phyloP scores from a whole-genome alignment of 2,888 invertebrate species.

The Ommatoiulus sabulosus region DNA sequence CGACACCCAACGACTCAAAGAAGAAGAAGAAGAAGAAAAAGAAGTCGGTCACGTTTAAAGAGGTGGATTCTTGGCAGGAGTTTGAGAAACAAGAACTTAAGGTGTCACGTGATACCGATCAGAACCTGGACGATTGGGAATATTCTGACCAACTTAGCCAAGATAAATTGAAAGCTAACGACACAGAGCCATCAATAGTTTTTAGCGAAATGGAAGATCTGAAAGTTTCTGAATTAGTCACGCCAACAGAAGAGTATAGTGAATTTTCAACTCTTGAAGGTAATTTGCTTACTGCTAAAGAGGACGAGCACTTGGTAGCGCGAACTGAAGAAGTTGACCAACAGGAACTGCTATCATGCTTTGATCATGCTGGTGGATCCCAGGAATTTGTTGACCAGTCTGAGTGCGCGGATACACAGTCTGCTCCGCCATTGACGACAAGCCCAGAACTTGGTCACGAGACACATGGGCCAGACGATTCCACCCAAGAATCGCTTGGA shows the following conservation, averaged over 20 bases:
- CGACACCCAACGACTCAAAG: background rate
- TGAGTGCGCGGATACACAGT: background rate
- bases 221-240: background rate
- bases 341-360: background rate
- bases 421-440: background rate
- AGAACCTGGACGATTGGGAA: background rate
- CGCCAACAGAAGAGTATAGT: background rate
- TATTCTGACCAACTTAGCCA: background rate
- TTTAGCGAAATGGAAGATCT: background rate
- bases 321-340: background rate
- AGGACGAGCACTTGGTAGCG: background rate
- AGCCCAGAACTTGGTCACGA: background rate
- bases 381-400: background rate
- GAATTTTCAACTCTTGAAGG: background rate
- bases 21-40: constrained; percentile 26
- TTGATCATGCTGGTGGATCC: background rate
- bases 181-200: background rate
- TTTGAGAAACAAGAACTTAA: background rate
- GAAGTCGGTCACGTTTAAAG: constrained; percentile 20
- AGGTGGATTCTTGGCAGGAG: background rate
- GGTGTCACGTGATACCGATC: background rate
- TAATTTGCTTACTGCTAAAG: background rate
- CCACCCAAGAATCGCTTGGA: background rate
- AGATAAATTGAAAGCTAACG: background rate
- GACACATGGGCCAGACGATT: background rate